Conservation (phyloP, 1,140 invertebrate species). For the Lysiphlebus fabarum region DNA sequence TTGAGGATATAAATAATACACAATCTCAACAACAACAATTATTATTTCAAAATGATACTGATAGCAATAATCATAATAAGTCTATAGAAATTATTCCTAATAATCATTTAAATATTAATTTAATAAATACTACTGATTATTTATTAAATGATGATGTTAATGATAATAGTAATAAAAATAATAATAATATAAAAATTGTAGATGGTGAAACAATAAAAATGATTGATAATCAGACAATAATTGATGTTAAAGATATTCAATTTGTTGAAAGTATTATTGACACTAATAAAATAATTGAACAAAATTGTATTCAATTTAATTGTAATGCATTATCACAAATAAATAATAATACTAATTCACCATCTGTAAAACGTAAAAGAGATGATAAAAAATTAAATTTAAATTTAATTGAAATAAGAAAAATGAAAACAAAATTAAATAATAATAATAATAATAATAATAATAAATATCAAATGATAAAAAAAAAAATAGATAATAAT, state of each 20-base stretch:
- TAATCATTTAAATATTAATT: not conserved
- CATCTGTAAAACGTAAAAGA: constrained; percentile 42
- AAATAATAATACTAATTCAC: constrained; percentile 19
- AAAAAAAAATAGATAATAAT: constrained; percentile 45
- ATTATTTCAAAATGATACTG: constrained; percentile 31
- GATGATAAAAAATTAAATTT: constrained; percentile 37
- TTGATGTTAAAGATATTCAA: constrained; percentile 37
- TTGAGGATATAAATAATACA: constrained; percentile 42
- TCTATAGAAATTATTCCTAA: not conserved
- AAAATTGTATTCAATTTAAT: not conserved
- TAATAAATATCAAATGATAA: constrained; percentile 41
- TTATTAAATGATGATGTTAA: constrained; percentile 40
- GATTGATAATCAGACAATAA: constrained; percentile 35
- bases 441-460: constrained; percentile 43
- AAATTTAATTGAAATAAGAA: constrained; percentile 45
- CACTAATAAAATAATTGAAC: constrained; percentile 9
- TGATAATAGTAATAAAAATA: too few species aligned
- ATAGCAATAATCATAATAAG: not conserved
- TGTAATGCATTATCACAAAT: constrained; percentile 12
- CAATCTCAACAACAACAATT: constrained; percentile 39
- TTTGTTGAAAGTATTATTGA: constrained; percentile 28
- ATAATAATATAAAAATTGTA: constrained; percentile 40
- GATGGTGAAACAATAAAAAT: constrained; percentile 39
- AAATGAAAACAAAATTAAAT: constrained; percentile 40
- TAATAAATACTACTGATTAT: not conserved